Conservation (phyloP, 2,888 invertebrate genomes). For the Oeneis ivallda region DNA sequence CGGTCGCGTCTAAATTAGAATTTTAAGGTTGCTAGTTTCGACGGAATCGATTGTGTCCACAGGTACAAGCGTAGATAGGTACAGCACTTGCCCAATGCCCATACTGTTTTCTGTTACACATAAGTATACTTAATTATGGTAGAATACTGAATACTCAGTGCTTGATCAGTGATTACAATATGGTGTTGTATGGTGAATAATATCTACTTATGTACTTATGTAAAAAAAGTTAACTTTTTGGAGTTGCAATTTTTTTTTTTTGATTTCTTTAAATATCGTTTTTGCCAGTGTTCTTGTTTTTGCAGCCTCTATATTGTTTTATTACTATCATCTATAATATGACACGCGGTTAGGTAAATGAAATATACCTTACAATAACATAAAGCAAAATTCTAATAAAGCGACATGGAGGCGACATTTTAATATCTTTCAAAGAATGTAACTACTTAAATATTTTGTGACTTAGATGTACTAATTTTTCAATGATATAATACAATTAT, state of each 20-base stretch:
- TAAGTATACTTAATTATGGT: neutral
- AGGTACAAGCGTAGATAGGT: no score
- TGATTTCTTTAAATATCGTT: no score
- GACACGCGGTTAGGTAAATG: slow-evolving; percentile 32
- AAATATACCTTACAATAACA: slow-evolving; percentile 4
- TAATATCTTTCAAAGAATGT: slow-evolving; percentile 25
- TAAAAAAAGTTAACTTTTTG: no score
- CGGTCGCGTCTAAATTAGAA: no score
- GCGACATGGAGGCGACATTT: slow-evolving; percentile 29
- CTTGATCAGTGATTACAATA: neutral
- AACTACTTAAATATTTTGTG: slow-evolving; percentile 29
- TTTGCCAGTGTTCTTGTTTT: neutral
- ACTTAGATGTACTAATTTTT: slow-evolving; percentile 25
- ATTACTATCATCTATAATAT: slow-evolving; percentile 35
- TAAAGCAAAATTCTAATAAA: slow-evolving; percentile 26
- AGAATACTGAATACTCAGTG: neutral
- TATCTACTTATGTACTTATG: neutral
- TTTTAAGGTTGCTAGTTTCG: no score
- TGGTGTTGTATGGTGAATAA: neutral
- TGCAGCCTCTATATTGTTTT: slow-evolving; percentile 29
- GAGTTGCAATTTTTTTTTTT: no score
- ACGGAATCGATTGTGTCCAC: no score
- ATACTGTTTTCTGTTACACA: no score
- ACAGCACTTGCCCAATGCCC: no score
- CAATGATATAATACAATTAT: slow-evolving; percentile 44